phyloP scores from a whole-genome alignment of 2,113 vertebrate genomes.

The Budorcas taxicolor region DNA sequence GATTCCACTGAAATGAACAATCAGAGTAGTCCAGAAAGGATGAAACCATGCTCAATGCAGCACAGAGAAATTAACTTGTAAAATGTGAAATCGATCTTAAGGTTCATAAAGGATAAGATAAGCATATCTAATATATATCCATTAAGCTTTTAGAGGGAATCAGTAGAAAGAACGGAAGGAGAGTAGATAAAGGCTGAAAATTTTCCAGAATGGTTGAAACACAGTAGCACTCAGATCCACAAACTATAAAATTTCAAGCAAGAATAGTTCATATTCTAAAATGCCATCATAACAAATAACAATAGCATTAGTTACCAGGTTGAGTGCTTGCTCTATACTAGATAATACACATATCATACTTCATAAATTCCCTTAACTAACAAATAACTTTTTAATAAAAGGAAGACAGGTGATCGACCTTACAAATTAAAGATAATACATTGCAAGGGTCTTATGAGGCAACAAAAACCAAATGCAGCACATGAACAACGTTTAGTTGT shows the following conservation, averaged over 20 bases:
- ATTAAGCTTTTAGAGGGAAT: background rate
- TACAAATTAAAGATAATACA: background rate
- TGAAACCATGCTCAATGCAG: background rate
- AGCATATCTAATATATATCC: background rate
- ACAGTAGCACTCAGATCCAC: background rate
- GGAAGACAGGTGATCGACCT: background rate
- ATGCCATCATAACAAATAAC: background rate
- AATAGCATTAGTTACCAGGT: background rate
- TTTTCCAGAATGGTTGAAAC: background rate
- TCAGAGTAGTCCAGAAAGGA: background rate
- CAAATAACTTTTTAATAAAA: background rate
- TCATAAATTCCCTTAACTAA: background rate
- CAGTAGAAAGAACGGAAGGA: background rate
- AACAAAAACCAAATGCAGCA: background rate
- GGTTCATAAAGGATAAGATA: background rate
- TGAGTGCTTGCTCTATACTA: background rate
- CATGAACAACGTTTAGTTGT: background rate
- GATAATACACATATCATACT: background rate
- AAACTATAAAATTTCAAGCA: background rate
- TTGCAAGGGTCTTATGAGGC: background rate
- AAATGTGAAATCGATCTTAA: background rate
- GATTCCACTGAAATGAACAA: conserved; percentile 6
- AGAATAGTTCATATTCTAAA: background rate
- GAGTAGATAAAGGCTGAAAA: background rate
- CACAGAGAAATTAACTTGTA: background rate